Evolutionary conservation across 2,888 invertebrate genomes (phyloP), one percentile per base, ranked within the genome.

Genomic region (Brenthis daphne): DNA sequence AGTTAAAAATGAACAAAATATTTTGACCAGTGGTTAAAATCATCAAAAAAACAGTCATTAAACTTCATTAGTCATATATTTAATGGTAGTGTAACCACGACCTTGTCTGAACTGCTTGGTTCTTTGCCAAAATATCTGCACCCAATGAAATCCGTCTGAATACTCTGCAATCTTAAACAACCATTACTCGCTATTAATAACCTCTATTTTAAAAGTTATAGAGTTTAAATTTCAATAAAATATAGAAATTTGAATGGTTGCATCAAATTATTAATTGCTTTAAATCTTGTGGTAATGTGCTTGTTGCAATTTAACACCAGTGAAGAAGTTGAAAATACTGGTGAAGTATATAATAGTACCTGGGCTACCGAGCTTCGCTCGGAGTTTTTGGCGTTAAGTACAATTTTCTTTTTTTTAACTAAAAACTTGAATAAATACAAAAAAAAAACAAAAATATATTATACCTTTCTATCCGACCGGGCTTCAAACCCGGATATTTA

Each of bases 81-180:
- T 63, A 69, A 70, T 67, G 67, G 63, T 56, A 67, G 63, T 69
- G 67, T 61, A 72, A 69, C 70, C 70, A 57, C 74, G 87, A 87
- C 89, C 89, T 88, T 87, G 86, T 77, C 77, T 76, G 74, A 71
- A 64, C 72, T 75, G 74, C 68, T 85, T 86, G 87, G 84, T 76
- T 70, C 75, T 63, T 72, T 85, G 88, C 88, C 88, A 88, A 82
- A 74, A 79, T 75, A 76, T 73, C 73, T 75, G 73, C 67, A 66
- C 68, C 65, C 54, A 73, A 70, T 70, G 68, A 70, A 73, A 69
- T 53, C 65, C 58, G 68, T 68, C 72, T 73, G 57, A 70, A 64
- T 68, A 50, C 65, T 70, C 64, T 43, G 56, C 63, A 61, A 65
- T 55, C 66, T 63, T 66, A 64, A 60, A 37, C 33, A 16, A 61